These are phyloP conservation scores for Phodopus roborovskii DNA, from an alignment of 2,113 vertebrate species.

Conservation along the genomic window DNA sequence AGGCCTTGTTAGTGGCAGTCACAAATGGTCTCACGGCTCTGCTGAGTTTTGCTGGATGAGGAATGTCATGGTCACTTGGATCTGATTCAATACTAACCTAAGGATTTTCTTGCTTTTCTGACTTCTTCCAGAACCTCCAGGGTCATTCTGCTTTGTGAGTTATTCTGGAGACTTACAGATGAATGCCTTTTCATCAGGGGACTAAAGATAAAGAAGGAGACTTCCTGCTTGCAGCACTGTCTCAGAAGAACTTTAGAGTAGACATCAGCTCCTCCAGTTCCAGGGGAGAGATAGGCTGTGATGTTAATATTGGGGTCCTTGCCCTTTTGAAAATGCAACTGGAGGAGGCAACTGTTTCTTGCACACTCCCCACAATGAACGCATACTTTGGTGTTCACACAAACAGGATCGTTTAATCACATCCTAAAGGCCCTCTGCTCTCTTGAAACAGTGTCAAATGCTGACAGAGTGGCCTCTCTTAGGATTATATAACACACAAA, in stretches of 20 bases:
- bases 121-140: conserved; percentile 81
- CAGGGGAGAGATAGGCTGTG: not conserved
- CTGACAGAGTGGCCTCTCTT: conserved; percentile 90
- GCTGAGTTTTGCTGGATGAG: too few relatives aligned
- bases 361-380: conserved; percentile 87
- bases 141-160: conserved; percentile 85
- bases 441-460: conserved; percentile 88
- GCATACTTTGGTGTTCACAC: conserved; percentile 87
- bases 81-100: not conserved
- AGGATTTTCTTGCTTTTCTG: conserved; percentile 42
- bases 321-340: not conserved
- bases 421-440: conserved; percentile 88
- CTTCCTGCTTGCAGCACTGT: conserved; percentile 87
- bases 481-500: conserved; percentile 89
- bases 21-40: not conserved
- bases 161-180: conserved; percentile 89
- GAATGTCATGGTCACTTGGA: not conserved
- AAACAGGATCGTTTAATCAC: conserved; percentile 86
- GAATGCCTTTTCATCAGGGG: conserved; percentile 86
- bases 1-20: not conserved
- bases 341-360: conserved; percentile 83
- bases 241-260: conserved; percentile 85
- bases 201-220: conserved; percentile 86
- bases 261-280: conserved; percentile 89
- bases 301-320: not conserved